Evolutionary conservation across 2,113 vertebrate species (phyloP).

Genomic region (Hypocryptadius cinnamomeus): DNA sequence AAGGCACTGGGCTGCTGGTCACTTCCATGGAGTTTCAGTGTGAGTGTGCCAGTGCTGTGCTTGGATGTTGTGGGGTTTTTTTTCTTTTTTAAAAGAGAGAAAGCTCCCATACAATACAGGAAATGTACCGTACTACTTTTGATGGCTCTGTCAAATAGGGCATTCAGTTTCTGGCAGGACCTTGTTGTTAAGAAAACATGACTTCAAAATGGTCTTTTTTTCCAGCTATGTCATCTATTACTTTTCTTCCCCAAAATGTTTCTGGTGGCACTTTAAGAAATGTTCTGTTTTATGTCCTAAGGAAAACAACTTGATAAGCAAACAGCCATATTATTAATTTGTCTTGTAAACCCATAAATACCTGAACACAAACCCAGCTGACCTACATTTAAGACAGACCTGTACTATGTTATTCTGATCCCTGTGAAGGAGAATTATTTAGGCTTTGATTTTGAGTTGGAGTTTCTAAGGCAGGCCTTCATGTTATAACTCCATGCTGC

Average conservation of each 20-base stretch:
- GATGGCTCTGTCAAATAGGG: neutral
- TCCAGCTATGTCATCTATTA: neutral
- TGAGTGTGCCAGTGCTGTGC: neutral
- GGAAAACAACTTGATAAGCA: neutral
- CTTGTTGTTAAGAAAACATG: neutral
- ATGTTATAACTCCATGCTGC: neutral
- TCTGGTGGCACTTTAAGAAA: neutral
- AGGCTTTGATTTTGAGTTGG: neutral
- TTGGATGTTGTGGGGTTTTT: neutral
- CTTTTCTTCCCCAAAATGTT: neutral
- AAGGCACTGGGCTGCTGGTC: neutral
- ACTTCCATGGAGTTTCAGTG: neutral
- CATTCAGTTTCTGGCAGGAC: neutral
- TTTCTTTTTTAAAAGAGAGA: neutral
- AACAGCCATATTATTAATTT: neutral
- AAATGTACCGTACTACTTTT: neutral
- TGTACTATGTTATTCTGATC: neutral
- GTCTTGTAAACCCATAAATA: neutral
- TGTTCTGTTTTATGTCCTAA: neutral
- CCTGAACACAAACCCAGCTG: neutral
- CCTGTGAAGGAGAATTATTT: neutral
- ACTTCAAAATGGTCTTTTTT: neutral
- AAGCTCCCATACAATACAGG: neutral
- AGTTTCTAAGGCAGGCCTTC: neutral
- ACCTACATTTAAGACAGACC: neutral